Evolutionary conservation across 2,888 invertebrate species (phyloP), one percentile per base, ranked within the genome.

Genomic region (Cephus sareptanus): DNA sequence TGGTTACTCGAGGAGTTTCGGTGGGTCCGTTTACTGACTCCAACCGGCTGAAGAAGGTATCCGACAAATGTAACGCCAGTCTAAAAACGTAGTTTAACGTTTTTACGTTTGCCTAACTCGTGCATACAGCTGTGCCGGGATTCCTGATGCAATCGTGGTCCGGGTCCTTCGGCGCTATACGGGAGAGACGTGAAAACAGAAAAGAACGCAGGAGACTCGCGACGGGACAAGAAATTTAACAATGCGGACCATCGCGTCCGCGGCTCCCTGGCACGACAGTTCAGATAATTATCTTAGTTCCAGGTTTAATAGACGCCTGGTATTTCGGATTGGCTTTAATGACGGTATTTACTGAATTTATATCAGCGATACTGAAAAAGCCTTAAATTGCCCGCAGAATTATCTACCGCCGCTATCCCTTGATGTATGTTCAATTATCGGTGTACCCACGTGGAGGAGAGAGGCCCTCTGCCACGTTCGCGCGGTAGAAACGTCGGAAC

Each of bases 271-370:
- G 73, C 75, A 77, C 56, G 56, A 78, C 86, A 82, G 83, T 86
- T 83, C 84, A 82, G 87, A 89, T 90, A 90, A 90, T 90, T 90
- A 90, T 89, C 88, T 89, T 87, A 88, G 90, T 90, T 89, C 82
- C 87, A 88, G 86, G 86, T 89, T 89, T 90, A 90, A 90, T 90
- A 90, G 89, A 90, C 88, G 89, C 88, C 84, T 85, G 89, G 90
- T 89, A 90, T 90, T 90, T 89, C 85, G 87, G 87, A 90, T 90
- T 87, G 89, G 84, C 83, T 87, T 87, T 90, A 90, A 90, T 90
- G 90, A 89, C 89, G 87, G 88, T 88, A 86, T 90, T 90, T 90
- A 89, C 89, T 85, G 87, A 90, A 90, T 90, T 90, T 90, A 90
- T 90, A 87, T 87, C 85, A 85, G 82, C 77, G 76, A 78, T 75